A percentile compares a stretch with the other conserved stretches of the same genome.
Conservation (phyloP, 2,797 vertebrate genomes). For the Pitangus sulphuratus region DNA sequence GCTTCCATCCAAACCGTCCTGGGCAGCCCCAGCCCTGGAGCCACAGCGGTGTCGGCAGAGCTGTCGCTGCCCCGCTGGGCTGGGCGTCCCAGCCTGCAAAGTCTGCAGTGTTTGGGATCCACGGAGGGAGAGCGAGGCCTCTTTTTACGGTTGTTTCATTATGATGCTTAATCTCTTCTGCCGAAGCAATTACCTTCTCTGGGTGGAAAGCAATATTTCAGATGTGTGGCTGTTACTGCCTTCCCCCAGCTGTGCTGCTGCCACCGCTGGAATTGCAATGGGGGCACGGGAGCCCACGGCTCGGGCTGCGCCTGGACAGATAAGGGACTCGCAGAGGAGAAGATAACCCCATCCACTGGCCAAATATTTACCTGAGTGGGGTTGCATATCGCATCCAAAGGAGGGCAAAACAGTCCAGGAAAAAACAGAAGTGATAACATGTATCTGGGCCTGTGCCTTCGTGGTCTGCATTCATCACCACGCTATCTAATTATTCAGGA, state of each 20-base stretch:
- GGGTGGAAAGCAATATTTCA: neutral
- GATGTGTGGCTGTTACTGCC: neutral
- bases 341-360: neutral
- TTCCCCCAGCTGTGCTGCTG: neutral
- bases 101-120: fast-evolving
- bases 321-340: neutral
- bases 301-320: neutral
- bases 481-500: neutral
- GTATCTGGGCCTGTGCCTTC: neutral
- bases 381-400: fast-evolving
- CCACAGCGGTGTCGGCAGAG: fast-evolving
- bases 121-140: neutral
- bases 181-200: neutral
- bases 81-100: neutral
- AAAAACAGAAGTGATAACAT: fast-evolving
- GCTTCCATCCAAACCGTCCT: neutral
- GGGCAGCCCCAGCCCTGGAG: fast-evolving
- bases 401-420: neutral
- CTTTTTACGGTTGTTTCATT: neutral
- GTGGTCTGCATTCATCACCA: neutral
- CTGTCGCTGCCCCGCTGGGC: fast-evolving
- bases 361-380: neutral
- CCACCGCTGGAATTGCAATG: fast-evolving
- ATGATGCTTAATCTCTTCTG: neutral
- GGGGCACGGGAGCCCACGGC: fast-evolving